Base-by-base conservation (phyloP, 2,797 vertebrate species). In the Erpetoichthys calabaricus region DNA sequence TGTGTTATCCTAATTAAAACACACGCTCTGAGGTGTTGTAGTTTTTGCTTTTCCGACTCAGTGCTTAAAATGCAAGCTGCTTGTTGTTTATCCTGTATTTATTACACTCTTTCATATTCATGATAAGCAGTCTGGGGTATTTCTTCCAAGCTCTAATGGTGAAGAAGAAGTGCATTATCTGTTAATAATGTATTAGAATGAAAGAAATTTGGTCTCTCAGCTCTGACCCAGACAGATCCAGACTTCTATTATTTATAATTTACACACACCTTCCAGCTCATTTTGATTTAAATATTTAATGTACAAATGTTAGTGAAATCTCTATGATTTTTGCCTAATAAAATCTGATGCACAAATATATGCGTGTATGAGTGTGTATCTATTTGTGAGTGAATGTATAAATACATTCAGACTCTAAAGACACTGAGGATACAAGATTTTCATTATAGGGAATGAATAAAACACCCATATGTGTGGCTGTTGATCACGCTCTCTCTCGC, bases 171-270 rank as follows among this genome's bases (percentile, higher is more conserved):
- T 88, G 89, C 87, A 91, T 94, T 91, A 90, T 92, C 86, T 92
- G 89, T 96, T 89, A 98, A 96, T 98, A 97, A 98, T 98, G 91
- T 90, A 98, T 98, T 91, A 94, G 86, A 89, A 88, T 86, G 84
- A 86, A 86, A 86, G 79, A 86, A 85, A 87, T 87, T 84, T 81
- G 83, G 84, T 86, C 84, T 87, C 83, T 82, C 74, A 85, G 88
- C 86, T 86, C 85, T 91, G 91, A 91, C 91, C 73, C 70, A 90
- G 87, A 85, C 89, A 83, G 84, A 86, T 82, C 80, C 84, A 80
- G 84, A 71, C 80, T 85, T 95, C 86, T 92, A 97, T 97, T 94
- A 97, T 97, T 97, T 93, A 97, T 89, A 88, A 90, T 96, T 91
- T 91, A 90, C 89, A 89, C 89, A 94, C 91, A 98, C 93, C 92